Base-by-base conservation (phyloP, 2,113 vertebrate species). In the Synodontis membranacea region DNA sequence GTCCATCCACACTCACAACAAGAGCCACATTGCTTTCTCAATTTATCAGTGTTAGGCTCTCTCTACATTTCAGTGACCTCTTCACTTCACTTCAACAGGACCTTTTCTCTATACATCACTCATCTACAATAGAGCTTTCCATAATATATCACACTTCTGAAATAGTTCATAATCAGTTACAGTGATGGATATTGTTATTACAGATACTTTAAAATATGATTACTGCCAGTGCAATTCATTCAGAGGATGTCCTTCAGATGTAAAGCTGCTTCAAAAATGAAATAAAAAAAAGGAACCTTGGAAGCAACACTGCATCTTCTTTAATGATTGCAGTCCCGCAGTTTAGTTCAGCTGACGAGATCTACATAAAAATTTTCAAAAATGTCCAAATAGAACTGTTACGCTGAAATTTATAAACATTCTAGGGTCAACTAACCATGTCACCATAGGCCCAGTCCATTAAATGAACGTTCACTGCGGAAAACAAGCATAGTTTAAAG, bases 81-180 rank as follows among this genome's bases (percentile, higher is more conserved):
- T 84, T 84, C 70, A 84, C 25, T 60, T 23, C 4, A 12, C 39
- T 74, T 25, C 68, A 72, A 9, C 42, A 56, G 25, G 66, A 42
- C 31, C 42, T 42, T 75, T 39, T 52, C 9, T 25, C 37, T 84
- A 74, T 54, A 72, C 82, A 42, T 34, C 48, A 37, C 2, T n/a
- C 50, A 50, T 39, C 48, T 75, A 60, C 48, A 21, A 52, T 3
- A 56, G 28, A 48, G 48, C n/a, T 34, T 79, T 48, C 25, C n/a
- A 52, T 52, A 31, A 52, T 79, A 46, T 48, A 78, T 37, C 46
- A 78, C 46, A 78, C 28, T 78, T 21, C 56, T 68, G 81, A 39
- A 76, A 79, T 58, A 82, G 83, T 80, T 87, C 80, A 64, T 84
- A 83, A 84, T 78, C 86, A 84, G 82, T 62, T 87, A 48, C 72